A percentile compares a stretch with the other conserved stretches of the same genome.
Evolutionary conservation across 2,888 invertebrate species (phyloP).

Genomic region (Drosophila mercatorum): DNA sequence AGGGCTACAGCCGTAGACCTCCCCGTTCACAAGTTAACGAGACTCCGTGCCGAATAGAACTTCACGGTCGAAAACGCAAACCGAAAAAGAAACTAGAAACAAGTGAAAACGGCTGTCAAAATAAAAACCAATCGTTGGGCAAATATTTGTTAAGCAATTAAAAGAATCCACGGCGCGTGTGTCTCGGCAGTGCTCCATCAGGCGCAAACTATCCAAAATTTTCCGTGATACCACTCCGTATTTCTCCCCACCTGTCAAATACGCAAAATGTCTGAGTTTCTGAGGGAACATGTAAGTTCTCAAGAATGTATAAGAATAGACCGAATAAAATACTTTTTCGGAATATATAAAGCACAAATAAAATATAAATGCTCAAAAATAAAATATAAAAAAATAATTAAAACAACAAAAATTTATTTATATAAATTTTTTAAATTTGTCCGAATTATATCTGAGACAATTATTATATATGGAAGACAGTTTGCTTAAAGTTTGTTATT

Average conservation of each 20-base stretch:
- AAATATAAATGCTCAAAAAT: neutral
- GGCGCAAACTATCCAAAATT: slow-evolving; percentile 2
- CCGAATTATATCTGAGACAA: neutral
- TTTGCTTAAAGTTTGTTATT: neutral
- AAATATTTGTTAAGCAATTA: slow-evolving; percentile 68
- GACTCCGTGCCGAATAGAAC: slow-evolving; percentile 61
- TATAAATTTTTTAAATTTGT: neutral
- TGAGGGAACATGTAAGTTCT: slow-evolving; percentile 70
- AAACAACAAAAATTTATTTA: neutral
- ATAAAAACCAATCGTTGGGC: slow-evolving; percentile 57
- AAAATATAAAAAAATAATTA: neutral
- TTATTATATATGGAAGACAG: neutral
- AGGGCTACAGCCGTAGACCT: slow-evolving; percentile 18
- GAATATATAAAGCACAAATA: too few species aligned
- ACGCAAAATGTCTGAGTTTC: slow-evolving; percentile 59
- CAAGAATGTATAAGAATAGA: neutral
- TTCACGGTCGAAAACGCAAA: slow-evolving; percentile 20
- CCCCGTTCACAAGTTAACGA: slow-evolving; percentile 57
- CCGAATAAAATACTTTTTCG: neutral
- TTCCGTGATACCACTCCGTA: neutral
- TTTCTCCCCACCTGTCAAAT: neutral
- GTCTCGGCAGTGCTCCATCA: slow-evolving; percentile 29
- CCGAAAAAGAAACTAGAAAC: slow-evolving; percentile 11
- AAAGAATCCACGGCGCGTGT: slow-evolving; percentile 41
- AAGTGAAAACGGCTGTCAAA: slow-evolving; percentile 64